Base-by-base conservation (phyloP, 2,888 invertebrate species). In the Platynereis dumerilii region DNA sequence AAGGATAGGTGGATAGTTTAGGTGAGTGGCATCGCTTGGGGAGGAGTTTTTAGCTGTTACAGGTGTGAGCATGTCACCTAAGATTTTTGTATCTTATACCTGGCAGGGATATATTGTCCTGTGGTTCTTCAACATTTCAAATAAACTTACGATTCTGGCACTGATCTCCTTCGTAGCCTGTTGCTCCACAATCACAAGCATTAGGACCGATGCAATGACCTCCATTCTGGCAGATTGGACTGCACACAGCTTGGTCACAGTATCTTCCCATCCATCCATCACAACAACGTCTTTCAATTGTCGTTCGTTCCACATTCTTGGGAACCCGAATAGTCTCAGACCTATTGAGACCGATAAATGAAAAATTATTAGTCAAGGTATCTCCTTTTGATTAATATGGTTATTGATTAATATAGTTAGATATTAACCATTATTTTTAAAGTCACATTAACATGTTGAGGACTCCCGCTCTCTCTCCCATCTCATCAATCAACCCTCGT, bases 131-230 rank as follows among this genome's bases (percentile, higher is more conserved):
- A 59, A 52, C 15, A 29, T 52, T 28, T 27, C 17, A 48, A 1
- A 15, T 10, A 17, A 39, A 34, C 66, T 45, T 45, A 69, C 69
- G 57, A 53, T 52, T 39, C 34, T 56, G 59, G 58, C 70, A 70
- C 24, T 29, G 24, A 2, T 54, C n/a, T n/a, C 70, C 70, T 12
- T 12, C 60, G 58, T 64, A 69, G 12, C 48, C 55, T 7, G 69
- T 61, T 15, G 26, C 28, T 27, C 27, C 20, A 44, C 68, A 68
- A 34, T 60, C 34, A 54, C 69, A 67, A 5, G 20, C 26, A 42
- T 61, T 48, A 28, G 64, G 64, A 1, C 62, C 61, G 15, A 34
- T 39, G 28, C 69, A 69, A 1, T 0, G 0, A n/a, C 69, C 69
- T 17, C 62, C 55, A 56, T 69, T 64, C 53, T 39, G 61, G 28